Conservation (phyloP, 2,797 vertebrate species). For the Acanthurus leucopareius region DNA sequence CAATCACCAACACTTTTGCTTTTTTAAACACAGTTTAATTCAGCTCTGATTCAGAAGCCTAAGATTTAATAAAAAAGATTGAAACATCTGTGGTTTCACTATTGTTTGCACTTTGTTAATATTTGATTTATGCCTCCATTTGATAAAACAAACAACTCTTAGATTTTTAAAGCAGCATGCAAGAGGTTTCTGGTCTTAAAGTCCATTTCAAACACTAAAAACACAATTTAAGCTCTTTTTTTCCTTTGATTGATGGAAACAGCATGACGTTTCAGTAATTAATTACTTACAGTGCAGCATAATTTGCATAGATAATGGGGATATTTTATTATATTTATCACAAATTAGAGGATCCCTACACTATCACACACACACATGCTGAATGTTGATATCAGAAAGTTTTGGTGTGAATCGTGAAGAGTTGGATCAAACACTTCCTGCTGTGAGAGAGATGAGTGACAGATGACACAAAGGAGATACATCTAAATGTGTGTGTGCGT, state of each 20-base stretch:
- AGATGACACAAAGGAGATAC: not conserved
- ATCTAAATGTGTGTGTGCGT: not conserved
- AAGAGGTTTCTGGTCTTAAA: slow-evolving; percentile 14
- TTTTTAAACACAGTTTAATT: not conserved
- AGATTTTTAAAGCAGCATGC: not conserved
- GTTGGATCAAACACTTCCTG: slow-evolving; percentile 23
- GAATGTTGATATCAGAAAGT: slow-evolving; percentile 29
- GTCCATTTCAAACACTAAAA: slow-evolving; percentile 22
- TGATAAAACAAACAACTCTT: not conserved
- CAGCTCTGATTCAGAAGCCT: no score
- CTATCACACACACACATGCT: not conserved
- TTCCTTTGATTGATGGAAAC: slow-evolving; percentile 42
- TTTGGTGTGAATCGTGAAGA: slow-evolving; percentile 2
- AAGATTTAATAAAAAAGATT: no score
- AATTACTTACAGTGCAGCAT: slow-evolving; percentile 32
- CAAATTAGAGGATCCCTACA: slow-evolving; percentile 3
- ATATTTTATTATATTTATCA: slow-evolving; percentile 39
- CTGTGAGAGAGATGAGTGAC: slow-evolving; percentile 26
- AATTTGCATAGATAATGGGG: slow-evolving; percentile 55
- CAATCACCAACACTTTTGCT: not conserved
- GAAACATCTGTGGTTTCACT: no score
- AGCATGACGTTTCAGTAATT: slow-evolving; percentile 36
- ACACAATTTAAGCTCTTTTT: not conserved
- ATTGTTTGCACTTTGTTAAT: not conserved
- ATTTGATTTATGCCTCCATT: slow-evolving; percentile 6